These are phyloP conservation scores for Stenichneumon culpator DNA, from an alignment of 2,888 invertebrate species.

Conservation along the genomic window DNA sequence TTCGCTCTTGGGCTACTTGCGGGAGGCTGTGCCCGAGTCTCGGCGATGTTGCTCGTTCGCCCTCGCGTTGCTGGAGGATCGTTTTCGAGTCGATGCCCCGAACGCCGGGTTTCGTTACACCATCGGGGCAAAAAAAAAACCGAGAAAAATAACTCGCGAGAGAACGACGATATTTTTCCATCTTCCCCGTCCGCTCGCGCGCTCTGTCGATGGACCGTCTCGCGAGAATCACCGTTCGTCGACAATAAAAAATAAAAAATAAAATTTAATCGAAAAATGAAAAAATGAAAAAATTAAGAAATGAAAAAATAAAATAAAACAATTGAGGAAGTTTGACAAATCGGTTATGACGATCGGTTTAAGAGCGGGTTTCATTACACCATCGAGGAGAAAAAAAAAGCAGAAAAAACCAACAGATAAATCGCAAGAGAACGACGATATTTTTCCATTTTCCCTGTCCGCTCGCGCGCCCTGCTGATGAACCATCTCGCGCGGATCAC, in stretches of 20 bases:
- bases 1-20: constrained; percentile 69
- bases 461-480: background rate
- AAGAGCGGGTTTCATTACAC: too few species aligned
- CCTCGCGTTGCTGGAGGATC: constrained; percentile 36
- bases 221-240: too few species aligned
- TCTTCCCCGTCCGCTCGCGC: background rate
- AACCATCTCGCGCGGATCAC: too few species aligned
- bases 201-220: too few species aligned
- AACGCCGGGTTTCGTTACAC: background rate
- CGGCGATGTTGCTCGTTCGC: constrained; percentile 2
- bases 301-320: background rate
- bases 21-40: constrained; percentile 33
- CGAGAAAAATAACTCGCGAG: too few species aligned
- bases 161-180: too few species aligned
- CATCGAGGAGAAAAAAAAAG: too few species aligned
- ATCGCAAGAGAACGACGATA: too few species aligned
- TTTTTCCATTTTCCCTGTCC: too few species aligned
- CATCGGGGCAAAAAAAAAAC: background rate
- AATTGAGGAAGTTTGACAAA: background rate
- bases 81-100: constrained; percentile 5
- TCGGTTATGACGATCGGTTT: too few species aligned
- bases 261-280: background rate
- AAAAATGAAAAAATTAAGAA: background rate
- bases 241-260: background rate
- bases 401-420: too few species aligned